These are phyloP conservation scores for Phrynocephalus forsythii DNA, from an alignment of 2,797 vertebrate species.

Conservation along the genomic window DNA sequence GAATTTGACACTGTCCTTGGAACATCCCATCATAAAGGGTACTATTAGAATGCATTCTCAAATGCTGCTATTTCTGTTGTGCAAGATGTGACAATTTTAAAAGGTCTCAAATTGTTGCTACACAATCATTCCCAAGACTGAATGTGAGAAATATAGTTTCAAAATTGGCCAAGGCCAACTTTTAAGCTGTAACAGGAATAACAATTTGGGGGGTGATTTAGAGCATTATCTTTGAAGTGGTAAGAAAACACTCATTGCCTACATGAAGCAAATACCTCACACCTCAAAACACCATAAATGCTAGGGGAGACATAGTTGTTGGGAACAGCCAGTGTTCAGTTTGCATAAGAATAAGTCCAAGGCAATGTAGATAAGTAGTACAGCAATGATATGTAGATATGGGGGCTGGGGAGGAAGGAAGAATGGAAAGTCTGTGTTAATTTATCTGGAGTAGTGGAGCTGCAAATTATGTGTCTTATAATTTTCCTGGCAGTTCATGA, in stretches of 20 bases:
- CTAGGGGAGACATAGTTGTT: not conserved
- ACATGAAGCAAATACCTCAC: not conserved
- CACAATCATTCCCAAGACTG: not conserved
- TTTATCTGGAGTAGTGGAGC: constrained; percentile 68
- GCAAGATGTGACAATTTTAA: not conserved
- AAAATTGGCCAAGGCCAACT: not conserved
- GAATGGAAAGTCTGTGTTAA: constrained; percentile 54
- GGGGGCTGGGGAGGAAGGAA: not conserved
- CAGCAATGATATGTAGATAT: not conserved
- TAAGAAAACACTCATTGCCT: not conserved
- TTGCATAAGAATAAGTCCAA: not conserved
- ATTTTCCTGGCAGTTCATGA: constrained; percentile 59
- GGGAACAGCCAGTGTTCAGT: not conserved
- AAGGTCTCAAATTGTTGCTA: not conserved
- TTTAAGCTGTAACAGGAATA: not conserved
- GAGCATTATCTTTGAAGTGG: not conserved
- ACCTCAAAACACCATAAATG: not conserved
- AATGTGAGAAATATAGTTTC: not conserved
- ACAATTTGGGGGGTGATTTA: not conserved
- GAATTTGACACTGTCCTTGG: not conserved
- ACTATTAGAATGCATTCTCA: not conserved
- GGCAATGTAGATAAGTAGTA: not conserved
- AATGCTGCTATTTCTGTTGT: not conserved
- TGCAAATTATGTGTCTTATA: constrained; percentile 63
- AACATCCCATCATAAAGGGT: not conserved